Conservation (phyloP, 2,797 vertebrate species). For the Sebastes cheni region DNA sequence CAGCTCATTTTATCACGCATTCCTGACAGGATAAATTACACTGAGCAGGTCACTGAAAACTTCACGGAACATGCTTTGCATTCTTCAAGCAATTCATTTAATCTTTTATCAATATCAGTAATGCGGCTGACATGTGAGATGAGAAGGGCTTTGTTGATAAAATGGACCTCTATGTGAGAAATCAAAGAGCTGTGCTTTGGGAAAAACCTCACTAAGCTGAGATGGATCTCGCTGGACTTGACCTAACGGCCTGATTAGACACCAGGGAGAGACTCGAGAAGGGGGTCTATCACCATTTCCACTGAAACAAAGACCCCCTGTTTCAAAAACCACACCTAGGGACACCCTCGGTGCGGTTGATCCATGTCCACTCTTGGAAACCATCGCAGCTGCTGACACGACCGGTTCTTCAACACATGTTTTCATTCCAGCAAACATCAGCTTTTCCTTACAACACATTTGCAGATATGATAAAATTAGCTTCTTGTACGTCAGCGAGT, state of each 20-base stretch:
- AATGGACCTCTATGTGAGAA: constrained; percentile 2
- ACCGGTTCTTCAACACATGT: constrained; percentile 25
- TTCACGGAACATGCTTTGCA: neutral
- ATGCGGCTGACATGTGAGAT: neutral
- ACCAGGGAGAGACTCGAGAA: constrained; percentile 30
- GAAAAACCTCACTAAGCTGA: constrained; percentile 9
- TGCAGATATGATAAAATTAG: constrained; percentile 58
- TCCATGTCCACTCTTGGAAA: constrained; percentile 8
- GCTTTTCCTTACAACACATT: constrained; percentile 39
- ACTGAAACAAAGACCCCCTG: constrained; percentile 52
- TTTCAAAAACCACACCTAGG: constrained; percentile 27
- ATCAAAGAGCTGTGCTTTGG: constrained; percentile 30
- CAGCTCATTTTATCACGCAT: constrained; percentile 5
- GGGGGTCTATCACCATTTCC: constrained; percentile 17
- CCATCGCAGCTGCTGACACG: constrained; percentile 29
- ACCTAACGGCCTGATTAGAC: constrained; percentile 53
- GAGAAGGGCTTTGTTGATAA: constrained; percentile 5
- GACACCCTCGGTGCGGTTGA: constrained; percentile 30
- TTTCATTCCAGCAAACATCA: constrained; percentile 52
- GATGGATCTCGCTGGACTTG: constrained; percentile 40
- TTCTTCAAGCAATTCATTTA: constrained; percentile 6
- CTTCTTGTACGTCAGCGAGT: constrained; percentile 29
- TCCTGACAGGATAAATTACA: constrained; percentile 25
- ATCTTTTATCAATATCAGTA: constrained; percentile 3
- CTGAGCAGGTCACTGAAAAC: neutral